phyloP scores from a whole-genome alignment of 1,140 invertebrate genomes.

The Aethina tumida region DNA sequence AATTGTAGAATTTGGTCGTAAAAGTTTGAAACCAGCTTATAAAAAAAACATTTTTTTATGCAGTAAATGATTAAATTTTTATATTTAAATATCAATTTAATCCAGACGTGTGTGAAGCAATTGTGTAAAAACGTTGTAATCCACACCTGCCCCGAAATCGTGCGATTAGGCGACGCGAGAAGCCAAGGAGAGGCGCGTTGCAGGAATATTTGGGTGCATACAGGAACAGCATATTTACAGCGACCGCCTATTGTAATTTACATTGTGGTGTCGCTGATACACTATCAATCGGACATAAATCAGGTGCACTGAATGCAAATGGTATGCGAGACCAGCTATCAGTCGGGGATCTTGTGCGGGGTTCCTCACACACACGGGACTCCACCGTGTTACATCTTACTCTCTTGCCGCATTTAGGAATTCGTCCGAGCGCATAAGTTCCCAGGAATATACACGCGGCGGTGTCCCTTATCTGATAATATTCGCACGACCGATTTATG shows the following conservation, averaged over 20 bases:
- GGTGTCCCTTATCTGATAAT: slow-evolving; percentile 21
- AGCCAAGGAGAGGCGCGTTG: too few species aligned
- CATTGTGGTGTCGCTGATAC: slow-evolving; percentile 28
- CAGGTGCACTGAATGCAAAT: slow-evolving; percentile 17
- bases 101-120: too few species aligned
- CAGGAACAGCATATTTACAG: slow-evolving; percentile 25
- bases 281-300: slow-evolving; percentile 26
- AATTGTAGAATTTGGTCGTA: too few species aligned
- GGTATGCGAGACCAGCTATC: slow-evolving; percentile 18
- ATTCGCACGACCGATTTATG: slow-evolving; percentile 10
- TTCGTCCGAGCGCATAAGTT: slow-evolving; percentile 10
- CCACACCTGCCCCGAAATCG: too few species aligned
- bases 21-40: too few species aligned
- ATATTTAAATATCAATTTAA: too few species aligned
- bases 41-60: too few species aligned
- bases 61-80: too few species aligned
- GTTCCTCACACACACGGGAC: too few species aligned
- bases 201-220: slow-evolving; percentile 22
- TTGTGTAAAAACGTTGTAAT: too few species aligned
- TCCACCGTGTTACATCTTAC: slow-evolving; percentile 22
- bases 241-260: slow-evolving; percentile 24
- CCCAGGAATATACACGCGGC: slow-evolving; percentile 12
- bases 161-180: too few species aligned
- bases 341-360: slow-evolving; percentile 13
- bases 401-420: slow-evolving; percentile 9